Evolutionary conservation across 2,113 vertebrate species (phyloP), one percentile per base, ranked within the genome.

Genomic region (Pimephales promelas): DNA sequence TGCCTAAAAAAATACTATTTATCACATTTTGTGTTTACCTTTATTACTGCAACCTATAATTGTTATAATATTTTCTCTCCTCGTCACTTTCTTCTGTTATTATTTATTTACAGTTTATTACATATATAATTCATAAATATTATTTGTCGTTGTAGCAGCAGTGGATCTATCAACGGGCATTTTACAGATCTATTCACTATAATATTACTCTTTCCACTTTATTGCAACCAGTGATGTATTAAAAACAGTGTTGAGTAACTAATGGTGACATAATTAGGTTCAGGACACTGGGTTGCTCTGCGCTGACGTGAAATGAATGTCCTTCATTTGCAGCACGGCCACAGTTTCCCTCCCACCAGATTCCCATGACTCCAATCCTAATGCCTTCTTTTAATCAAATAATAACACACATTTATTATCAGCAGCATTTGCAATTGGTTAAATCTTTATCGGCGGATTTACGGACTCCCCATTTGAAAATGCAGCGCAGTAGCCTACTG

Each of bases 351-450:
- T 20, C 43, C 75, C 45, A 28, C 13, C 8, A 47, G 59, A 82
- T 82, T 28, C 10, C 20, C 28, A 1, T 66, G 52, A 22, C 64
- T 82, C 52, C 20, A 28, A 16, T 43, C n/a, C 68, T 84, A 76
- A 43, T 52, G 52, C 47, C 71, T 84, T 84, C 49, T 82, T 87
- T 81, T 83, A 86, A 83, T 84, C 47, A 68, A 77, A 80, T 83
- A 86, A 88, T 77, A 87, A 86, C 75, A 73, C 64, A 77, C 83
- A 75, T 75, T 85, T 74, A 87, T 87, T 85, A 66, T 64, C 71
- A 45, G 13, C 31, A 66, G 45, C 87, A 88, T 79, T 87, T 86
- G 85, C n/a, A 71, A 85, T 76, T 5, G 56, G 49, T 86, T 82
- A 82, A 87, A 85, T 76, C 83, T 84, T 85, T 86, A 88, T 88